A percentile compares a stretch with the other conserved stretches of the same genome.
Evolutionary conservation across 35 echinoderm and acorn worm species (phyloP).

Genomic region (Diadema setosum): DNA sequence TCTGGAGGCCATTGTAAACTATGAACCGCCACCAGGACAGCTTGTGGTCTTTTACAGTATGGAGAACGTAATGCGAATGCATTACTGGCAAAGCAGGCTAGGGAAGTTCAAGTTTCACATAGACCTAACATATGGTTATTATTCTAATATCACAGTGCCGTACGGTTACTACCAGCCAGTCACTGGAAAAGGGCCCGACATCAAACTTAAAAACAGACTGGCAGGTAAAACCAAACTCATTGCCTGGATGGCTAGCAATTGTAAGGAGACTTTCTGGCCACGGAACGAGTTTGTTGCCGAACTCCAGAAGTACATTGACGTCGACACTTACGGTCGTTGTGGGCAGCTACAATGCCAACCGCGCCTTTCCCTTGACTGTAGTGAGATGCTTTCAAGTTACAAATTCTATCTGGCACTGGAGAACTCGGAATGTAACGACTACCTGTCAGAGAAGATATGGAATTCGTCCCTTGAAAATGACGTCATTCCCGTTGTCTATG

Average conservation of each 20-base stretch:
- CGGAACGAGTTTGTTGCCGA: conserved; percentile 60
- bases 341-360: conserved; percentile 47
- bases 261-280: conserved; percentile 73
- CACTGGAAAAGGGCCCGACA: background rate
- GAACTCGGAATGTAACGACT: conserved; percentile 61
- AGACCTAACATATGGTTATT: conserved; percentile 36
- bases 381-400: conserved; percentile 28
- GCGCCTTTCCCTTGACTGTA: conserved; percentile 32
- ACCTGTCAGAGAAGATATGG: conserved; percentile 76
- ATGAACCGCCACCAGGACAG: conserved; percentile 3
- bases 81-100: conserved; percentile 46
- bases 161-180: conserved; percentile 26
- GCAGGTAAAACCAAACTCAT: conserved; percentile 32
- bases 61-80: conserved; percentile 27
- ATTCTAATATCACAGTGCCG: conserved; percentile 34
- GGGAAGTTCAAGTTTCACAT: conserved; percentile 8
- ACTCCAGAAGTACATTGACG: conserved; percentile 14
- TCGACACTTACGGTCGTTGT: conserved; percentile 58
- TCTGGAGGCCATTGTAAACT: background rate
- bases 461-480: conserved; percentile 20
- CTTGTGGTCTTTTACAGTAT: conserved; percentile 52
- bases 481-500: conserved; percentile 71
- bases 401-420: conserved; percentile 74
- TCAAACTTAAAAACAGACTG: background rate
- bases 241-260: conserved; percentile 79